A percentile compares a stretch with the other conserved stretches of the same genome.
Evolutionary conservation across 2,888 invertebrate genomes (phyloP).

Genomic region (Thera britannica): DNA sequence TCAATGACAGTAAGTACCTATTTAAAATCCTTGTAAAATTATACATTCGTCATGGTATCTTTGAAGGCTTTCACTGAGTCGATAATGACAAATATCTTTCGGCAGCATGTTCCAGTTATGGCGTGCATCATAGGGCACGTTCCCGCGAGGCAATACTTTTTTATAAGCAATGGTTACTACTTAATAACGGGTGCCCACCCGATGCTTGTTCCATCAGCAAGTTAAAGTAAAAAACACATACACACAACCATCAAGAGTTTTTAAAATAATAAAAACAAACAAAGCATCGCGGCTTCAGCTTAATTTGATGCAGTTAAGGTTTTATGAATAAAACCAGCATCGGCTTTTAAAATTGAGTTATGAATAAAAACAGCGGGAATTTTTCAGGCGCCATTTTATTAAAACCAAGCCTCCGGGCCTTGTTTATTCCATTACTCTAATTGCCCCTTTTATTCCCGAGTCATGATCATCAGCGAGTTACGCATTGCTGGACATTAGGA

Average conservation of each 20-base stretch:
- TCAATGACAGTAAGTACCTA: no score
- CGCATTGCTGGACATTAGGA: not conserved
- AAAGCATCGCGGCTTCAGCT: not conserved
- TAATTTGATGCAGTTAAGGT: conserved; percentile 4
- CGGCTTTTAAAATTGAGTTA: conserved; percentile 25
- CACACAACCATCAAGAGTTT: not conserved
- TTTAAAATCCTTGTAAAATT: no score
- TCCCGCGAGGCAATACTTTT: no score
- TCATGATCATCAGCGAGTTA: not conserved
- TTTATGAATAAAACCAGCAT: conserved; percentile 10
- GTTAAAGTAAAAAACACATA: no score
- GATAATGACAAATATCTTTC: no score
- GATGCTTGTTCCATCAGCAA: no score
- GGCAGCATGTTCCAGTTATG: no score
- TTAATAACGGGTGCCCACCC: no score
- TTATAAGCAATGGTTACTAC: no score
- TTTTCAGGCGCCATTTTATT: conserved; percentile 10
- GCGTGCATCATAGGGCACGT: no score
- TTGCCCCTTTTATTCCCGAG: conserved; percentile 19
- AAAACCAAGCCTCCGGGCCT: conserved; percentile 14
- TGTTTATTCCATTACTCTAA: conserved; percentile 31
- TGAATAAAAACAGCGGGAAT: conserved; percentile 20
- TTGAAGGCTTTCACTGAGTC: no score
- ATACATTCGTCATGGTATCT: no score
- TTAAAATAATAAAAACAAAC: not conserved